Evolutionary conservation across 2,113 vertebrate species (phyloP).

Genomic region (Apteryx mantelli): DNA sequence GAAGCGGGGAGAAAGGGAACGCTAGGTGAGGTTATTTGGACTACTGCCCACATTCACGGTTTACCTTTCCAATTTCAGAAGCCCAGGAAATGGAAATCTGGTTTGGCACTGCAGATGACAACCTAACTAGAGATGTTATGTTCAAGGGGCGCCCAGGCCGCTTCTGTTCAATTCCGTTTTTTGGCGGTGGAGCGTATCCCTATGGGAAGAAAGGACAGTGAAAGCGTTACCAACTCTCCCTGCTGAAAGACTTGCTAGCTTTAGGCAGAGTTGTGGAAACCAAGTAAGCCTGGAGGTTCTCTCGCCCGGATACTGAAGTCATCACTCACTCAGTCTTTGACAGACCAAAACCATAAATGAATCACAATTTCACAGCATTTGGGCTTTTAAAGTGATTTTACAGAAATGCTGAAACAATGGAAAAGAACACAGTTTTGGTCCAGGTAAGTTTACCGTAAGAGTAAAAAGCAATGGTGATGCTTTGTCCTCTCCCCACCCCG

Average conservation of each 20-base stretch:
- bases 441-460: neutral
- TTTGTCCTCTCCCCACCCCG: neutral
- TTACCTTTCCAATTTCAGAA: slow-evolving; percentile 97
- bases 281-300: neutral
- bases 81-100: slow-evolving; percentile 98
- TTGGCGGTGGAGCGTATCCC: slow-evolving; percentile 94
- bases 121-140: slow-evolving; percentile 92
- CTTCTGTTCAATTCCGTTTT: slow-evolving; percentile 97
- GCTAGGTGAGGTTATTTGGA: neutral
- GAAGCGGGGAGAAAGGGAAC: neutral
- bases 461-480: neutral
- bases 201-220: slow-evolving; percentile 49
- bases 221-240: neutral
- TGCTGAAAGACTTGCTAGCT: neutral
- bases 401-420: neutral
- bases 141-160: slow-evolving; percentile 93
- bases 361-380: neutral
- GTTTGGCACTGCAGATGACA: slow-evolving; percentile 95
- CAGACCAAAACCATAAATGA: fast-evolving
- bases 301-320: neutral
- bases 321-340: neutral
- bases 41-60: neutral
- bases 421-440: neutral
- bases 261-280: neutral
- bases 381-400: neutral